Evolutionary conservation across 2,888 invertebrate species (phyloP).

Genomic region (Encarsia formosa): DNA sequence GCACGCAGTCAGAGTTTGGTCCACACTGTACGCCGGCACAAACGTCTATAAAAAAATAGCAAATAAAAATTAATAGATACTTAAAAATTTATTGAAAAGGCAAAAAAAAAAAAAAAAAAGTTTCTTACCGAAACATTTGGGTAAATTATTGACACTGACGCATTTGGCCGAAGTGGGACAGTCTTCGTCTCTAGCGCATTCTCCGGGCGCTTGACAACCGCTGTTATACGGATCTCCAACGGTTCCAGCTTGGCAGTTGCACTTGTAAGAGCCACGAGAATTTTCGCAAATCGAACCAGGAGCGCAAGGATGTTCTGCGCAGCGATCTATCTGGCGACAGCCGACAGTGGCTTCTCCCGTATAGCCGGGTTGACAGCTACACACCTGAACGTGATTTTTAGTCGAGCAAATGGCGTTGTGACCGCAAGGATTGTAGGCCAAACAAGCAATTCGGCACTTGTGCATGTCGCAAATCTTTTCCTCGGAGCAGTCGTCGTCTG

Average conservation of each 20-base stretch:
- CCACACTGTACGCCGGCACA: conserved; percentile 77
- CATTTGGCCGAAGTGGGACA: conserved; percentile 80
- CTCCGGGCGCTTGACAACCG: conserved; percentile 77
- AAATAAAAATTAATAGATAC: neutral
- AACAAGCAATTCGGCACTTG: conserved; percentile 82
- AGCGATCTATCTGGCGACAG: conserved; percentile 75
- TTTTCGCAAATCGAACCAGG: conserved; percentile 77
- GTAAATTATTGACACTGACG: conserved; percentile 64
- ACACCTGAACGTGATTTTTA: conserved; percentile 70
- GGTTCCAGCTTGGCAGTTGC: conserved; percentile 72
- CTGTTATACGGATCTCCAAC: conserved; percentile 83
- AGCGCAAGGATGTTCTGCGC: conserved; percentile 73
- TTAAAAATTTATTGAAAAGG: neutral
- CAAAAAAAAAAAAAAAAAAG: too few species aligned
- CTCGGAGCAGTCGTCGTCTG: conserved; percentile 68
- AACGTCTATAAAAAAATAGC: conserved; percentile 57
- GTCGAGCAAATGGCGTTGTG: conserved; percentile 81
- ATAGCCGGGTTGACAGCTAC: conserved; percentile 84
- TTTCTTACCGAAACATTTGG: conserved; percentile 74
- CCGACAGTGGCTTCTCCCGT: conserved; percentile 72
- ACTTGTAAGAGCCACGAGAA: conserved; percentile 73
- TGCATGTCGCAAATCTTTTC: conserved; percentile 80
- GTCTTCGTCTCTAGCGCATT: conserved; percentile 74
- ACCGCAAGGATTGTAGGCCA: conserved; percentile 79
- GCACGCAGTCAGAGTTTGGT: conserved; percentile 77